phyloP scores from a whole-genome alignment of 2,113 vertebrate genomes.

The Erythrocebus patas region DNA sequence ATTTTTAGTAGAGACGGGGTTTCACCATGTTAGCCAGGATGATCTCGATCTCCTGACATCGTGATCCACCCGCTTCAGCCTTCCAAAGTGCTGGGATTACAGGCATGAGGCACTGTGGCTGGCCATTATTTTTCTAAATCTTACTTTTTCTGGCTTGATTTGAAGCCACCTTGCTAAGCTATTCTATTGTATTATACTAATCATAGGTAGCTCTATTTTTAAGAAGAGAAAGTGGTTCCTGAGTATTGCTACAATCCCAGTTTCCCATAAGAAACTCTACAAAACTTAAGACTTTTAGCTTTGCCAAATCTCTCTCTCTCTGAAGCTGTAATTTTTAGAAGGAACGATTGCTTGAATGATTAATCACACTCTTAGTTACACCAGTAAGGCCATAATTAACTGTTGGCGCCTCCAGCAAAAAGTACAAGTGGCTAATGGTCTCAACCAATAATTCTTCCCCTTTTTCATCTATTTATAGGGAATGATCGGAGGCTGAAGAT shows the following conservation, averaged over 20 bases:
- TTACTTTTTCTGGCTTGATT: background rate
- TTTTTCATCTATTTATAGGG: conserved; percentile 73
- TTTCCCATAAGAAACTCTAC: background rate
- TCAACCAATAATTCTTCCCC: conserved; percentile 54
- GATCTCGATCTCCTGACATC: no score
- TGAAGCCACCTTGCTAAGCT: background rate
- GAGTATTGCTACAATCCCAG: background rate
- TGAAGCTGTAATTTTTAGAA: conserved; percentile 64
- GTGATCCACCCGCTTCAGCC: no score
- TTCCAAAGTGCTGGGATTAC: no score
- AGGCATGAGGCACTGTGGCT: no score
- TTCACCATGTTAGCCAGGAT: no score
- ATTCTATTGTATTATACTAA: background rate
- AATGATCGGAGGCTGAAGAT: conserved; percentile 35
- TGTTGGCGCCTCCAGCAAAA: conserved; percentile 47
- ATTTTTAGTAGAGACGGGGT: no score
- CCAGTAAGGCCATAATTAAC: conserved; percentile 67
- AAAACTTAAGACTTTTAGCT: conserved; percentile 25
- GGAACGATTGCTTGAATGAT: conserved; percentile 57
- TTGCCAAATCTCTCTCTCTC: conserved; percentile 26
- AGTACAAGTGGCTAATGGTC: conserved; percentile 51
- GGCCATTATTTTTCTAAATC: background rate
- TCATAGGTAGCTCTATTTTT: background rate
- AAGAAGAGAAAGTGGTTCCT: background rate
- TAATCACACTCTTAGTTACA: conserved; percentile 61